Evolutionary conservation across 2,113 vertebrate species (phyloP).

Genomic region (Perca flavescens): DNA sequence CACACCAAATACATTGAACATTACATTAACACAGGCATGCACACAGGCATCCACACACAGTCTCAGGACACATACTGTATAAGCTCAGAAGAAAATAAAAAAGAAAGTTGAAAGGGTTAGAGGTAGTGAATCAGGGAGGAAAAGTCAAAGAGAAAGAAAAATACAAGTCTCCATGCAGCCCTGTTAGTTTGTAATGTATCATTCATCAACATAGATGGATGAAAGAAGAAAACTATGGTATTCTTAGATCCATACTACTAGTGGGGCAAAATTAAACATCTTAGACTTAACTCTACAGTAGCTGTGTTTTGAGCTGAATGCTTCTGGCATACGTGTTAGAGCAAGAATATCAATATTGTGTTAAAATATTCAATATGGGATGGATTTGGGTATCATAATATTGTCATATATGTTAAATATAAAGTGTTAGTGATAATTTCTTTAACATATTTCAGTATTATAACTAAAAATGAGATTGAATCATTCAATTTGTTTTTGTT

Average conservation of each 20-base stretch:
- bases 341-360: not conserved
- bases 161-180: not conserved
- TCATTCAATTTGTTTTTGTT: too few species aligned
- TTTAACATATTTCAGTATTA: too few species aligned
- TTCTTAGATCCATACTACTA: not conserved
- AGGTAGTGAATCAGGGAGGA: not conserved
- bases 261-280: not conserved
- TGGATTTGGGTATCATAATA: not conserved
- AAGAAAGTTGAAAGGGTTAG: not conserved
- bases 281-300: not conserved
- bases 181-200: conserved; percentile 1
- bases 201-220: not conserved
- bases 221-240: not conserved
- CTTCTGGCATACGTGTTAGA: not conserved
- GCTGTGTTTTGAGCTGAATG: not conserved
- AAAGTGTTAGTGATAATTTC: too few species aligned
- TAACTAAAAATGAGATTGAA: too few species aligned
- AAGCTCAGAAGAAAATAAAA: conserved; percentile 3
- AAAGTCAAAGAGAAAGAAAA: not conserved
- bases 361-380: not conserved
- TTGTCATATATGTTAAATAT: not conserved
- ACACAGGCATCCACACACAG: not conserved
- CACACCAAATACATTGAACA: not conserved
- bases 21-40: not conserved
- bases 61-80: conserved; percentile 6